Evolutionary conservation across 2,888 invertebrate genomes (phyloP), one percentile per base, ranked within the genome.

Genomic region (Euplagia quadripunctaria): DNA sequence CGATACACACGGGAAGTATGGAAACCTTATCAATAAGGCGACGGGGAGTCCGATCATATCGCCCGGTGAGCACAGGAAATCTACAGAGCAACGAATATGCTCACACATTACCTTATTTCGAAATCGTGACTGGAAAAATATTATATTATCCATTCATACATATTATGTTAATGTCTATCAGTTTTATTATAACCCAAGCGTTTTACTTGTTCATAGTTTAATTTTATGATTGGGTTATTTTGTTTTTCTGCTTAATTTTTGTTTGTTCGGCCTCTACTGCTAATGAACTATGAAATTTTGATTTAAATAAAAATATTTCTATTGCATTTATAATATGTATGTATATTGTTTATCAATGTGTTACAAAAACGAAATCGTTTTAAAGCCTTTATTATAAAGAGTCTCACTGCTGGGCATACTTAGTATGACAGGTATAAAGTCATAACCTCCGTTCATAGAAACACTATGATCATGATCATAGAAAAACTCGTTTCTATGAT

Each of bases 21-120:
- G 94, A 93, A 94, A 92, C 91, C 92, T 94, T 95, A 95, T 95
- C 95, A 94, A 94, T 94, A 94, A 94, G 94, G 89, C 95, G 88
- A 90, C 95, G 93, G 95, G 95, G 94, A 87, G 94, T 92, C 94
- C 91, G 95, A 94, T 95, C 91, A 88, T 92, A 95, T 95, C 94
- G 91, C 88, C 88, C 89, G 89, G 81, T 85, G 87, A 82, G 87
- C 88, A 87, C 88, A 87, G 88, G 90, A 89, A 91, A 93, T 92
- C 88, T 91, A 85, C 86, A 87, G 90, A 92, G 88, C 90, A 91
- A 92, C 90, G 88, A 93, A 93, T 89, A 86, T 84, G 76, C 84
- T 86, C 82, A 87, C 89, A 91, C 90, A 90, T 88, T 90, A 90
- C 88, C 86, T 90, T 91, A 90, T 89, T 90, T 90, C 86, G 89